Evolutionary conservation across 2,797 vertebrate species (phyloP).

Genomic region (Micrastur ruficollis): DNA sequence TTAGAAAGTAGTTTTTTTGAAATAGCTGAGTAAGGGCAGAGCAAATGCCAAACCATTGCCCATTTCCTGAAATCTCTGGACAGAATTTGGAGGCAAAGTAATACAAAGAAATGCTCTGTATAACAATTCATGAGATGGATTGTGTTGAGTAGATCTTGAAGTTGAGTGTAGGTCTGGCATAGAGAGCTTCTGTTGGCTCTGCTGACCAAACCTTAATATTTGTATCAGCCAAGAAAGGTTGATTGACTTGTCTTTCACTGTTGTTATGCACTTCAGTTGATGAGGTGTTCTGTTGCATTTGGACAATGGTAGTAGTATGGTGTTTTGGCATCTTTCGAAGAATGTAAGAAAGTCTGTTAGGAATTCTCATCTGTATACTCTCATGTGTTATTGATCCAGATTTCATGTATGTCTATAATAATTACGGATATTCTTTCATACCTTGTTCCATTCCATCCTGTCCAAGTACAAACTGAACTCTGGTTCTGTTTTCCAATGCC

Average conservation of each 20-base stretch:
- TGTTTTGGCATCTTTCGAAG: neutral
- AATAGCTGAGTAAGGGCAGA: neutral
- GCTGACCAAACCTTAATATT: neutral
- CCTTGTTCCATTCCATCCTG: neutral
- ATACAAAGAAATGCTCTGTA: neutral
- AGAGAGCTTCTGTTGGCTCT: neutral
- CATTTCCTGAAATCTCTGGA: neutral
- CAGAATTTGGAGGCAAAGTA: neutral
- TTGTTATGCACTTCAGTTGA: neutral
- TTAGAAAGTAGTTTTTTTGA: neutral
- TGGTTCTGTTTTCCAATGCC: neutral
- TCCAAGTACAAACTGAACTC: neutral
- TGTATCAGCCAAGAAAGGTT: neutral
- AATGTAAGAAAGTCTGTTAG: neutral
- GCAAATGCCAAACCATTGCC: neutral
- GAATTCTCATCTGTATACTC: neutral
- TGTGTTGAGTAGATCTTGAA: neutral
- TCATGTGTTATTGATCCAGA: neutral
- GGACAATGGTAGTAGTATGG: neutral
- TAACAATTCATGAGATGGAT: neutral
- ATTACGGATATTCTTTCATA: neutral
- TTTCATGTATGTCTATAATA: neutral
- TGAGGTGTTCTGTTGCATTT: neutral
- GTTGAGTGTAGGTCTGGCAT: neutral
- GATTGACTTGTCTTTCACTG: neutral